Evolutionary conservation across 1,140 invertebrate genomes (phyloP).

Genomic region (Euwallacea similis): DNA sequence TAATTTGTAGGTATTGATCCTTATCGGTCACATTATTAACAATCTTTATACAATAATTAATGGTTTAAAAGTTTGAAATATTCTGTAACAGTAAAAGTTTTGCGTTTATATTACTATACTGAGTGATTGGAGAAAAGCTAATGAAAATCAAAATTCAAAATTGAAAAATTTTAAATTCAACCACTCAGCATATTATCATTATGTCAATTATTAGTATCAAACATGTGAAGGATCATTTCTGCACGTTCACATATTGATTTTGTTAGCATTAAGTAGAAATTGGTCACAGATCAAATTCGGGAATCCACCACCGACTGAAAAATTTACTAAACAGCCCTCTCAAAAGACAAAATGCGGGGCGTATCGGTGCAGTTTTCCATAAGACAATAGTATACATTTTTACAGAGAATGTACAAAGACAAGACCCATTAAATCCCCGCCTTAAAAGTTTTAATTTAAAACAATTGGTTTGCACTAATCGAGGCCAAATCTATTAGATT

Average conservation of each 20-base stretch:
- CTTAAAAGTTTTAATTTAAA: constrained; percentile 43
- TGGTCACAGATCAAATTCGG: constrained; percentile 26
- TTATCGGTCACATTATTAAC: neutral
- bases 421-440: neutral
- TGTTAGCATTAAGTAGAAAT: constrained; percentile 23
- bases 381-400: constrained; percentile 5
- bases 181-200: neutral
- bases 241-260: no score
- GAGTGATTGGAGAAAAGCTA: no score
- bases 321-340: neutral
- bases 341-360: neutral
- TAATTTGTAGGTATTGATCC: neutral
- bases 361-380: neutral
- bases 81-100: neutral
- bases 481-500: constrained; percentile 38
- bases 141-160: no score
- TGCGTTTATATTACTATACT: no score
- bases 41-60: neutral
- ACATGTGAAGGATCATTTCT: no score
- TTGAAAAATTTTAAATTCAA: neutral
- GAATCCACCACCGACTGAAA: constrained; percentile 2
- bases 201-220: neutral
- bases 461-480: constrained; percentile 40
- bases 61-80: neutral
- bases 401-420: neutral